Evolutionary conservation across 2,888 invertebrate species (phyloP), one percentile per base, ranked within the genome.

Genomic region (Cephus pulcher): DNA sequence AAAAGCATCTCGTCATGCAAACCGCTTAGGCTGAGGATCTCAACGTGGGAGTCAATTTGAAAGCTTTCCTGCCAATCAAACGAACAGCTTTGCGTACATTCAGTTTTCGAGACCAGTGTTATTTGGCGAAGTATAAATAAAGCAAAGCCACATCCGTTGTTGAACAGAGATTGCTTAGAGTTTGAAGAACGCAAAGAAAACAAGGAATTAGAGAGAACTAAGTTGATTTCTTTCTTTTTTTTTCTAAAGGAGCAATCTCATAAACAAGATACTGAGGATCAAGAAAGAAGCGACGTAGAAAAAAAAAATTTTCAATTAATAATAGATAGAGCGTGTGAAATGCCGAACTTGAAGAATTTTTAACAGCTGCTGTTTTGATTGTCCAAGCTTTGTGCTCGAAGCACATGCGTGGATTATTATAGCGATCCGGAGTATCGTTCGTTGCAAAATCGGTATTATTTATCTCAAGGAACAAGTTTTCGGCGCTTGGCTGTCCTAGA

Each of bases 141-240:
- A 71, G 71, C 71, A 32, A 71, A 32, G 34, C 33, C 34, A 34
- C 33, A 33, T 71, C 71, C 71, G 71, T 71, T 71, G 71, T 71
- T 34, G 23, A 71, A 71, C 71, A 34, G 30, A 71, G 12, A 71
- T 30, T 9, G 30, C 23, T 32, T 71, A 15, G 71, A 71, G 56
- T 9, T 56, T 23, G 23, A 23, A 9, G 9, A 56, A 23, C 9
- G 23, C 23, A 56, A 56, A 9, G 56, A 56, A 56, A 56, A 56
- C 23, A 56, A 15, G 56, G 23, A 56, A 56, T 56, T 56, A 9
- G 9, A 23, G 56, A 56, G 23, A 56, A 56, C 23, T 15, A 40
- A 40, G 40, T 56, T 23, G 23, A 56, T 56, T 56, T 56, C 56
- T 15, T 56, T 56, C 0, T 9, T 23, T 35, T 35, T 2, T 11